A percentile compares a stretch with the other conserved stretches of the same genome.
phyloP scores from a whole-genome alignment of 2,888 invertebrate species.

The Taenaris catops region DNA sequence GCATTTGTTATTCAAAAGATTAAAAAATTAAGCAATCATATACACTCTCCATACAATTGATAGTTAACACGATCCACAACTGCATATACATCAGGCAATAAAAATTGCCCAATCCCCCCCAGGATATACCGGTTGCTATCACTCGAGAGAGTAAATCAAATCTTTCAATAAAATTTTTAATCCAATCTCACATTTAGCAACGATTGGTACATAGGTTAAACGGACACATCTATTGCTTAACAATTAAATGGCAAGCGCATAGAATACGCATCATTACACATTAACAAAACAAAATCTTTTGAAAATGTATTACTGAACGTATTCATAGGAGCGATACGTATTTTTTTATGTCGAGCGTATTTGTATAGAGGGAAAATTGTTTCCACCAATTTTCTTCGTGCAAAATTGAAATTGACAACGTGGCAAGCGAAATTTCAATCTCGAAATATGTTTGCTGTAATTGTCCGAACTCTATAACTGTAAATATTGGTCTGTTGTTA shows the following conservation, averaged over 20 bases:
- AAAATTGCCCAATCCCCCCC: slow-evolving; percentile 15
- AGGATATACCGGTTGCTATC: slow-evolving; percentile 12
- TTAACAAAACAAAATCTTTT: slow-evolving; percentile 64
- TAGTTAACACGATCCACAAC: neutral
- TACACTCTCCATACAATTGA: slow-evolving; percentile 1
- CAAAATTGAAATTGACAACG: too few relatives aligned
- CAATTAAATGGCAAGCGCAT: slow-evolving; percentile 71
- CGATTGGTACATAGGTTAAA: slow-evolving; percentile 52
- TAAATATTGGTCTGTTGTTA: too few relatives aligned
- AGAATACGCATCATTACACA: slow-evolving; percentile 73
- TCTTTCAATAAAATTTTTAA: slow-evolving; percentile 20
- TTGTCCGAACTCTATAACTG: too few relatives aligned
- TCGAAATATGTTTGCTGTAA: too few relatives aligned
- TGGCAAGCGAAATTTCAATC: too few relatives aligned
- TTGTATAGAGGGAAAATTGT: too few relatives aligned
- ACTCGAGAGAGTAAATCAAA: slow-evolving; percentile 12
- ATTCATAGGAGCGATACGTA: too few relatives aligned
- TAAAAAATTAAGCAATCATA: slow-evolving; percentile 3
- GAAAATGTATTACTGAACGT: too few relatives aligned
- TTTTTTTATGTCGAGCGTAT: too few relatives aligned
- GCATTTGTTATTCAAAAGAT: too few relatives aligned
- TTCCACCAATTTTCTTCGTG: too few relatives aligned
- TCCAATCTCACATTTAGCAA: slow-evolving; percentile 18
- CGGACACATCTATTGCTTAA: slow-evolving; percentile 60
- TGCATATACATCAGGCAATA: slow-evolving; percentile 6